Evolutionary conservation across 2,113 vertebrate genomes (phyloP).

Genomic region (Myotis davidii): DNA sequence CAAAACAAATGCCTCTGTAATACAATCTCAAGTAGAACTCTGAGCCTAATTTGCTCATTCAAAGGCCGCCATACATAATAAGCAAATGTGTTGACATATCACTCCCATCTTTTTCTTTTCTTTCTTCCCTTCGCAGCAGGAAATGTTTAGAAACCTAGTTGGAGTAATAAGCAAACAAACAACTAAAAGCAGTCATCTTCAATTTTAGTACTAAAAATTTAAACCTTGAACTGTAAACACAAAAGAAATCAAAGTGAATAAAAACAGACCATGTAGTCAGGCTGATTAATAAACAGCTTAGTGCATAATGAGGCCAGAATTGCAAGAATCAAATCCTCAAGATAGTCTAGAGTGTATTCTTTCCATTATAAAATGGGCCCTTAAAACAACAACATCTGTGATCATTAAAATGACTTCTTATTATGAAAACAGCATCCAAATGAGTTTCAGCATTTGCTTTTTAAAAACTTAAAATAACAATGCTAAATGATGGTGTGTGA

Average conservation of each 20-base stretch:
- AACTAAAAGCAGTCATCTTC: constrained; percentile 58
- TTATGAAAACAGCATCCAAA: constrained; percentile 65
- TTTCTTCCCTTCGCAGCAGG: constrained; percentile 11
- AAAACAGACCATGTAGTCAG: constrained; percentile 66
- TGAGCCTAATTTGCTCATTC: background rate
- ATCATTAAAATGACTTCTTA: constrained; percentile 68
- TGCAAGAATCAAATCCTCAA: constrained; percentile 66
- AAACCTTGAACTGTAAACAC: constrained; percentile 74
- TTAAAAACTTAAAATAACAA: constrained; percentile 52
- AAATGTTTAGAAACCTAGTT: constrained; percentile 63
- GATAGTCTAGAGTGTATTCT: constrained; percentile 51
- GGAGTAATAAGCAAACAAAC: constrained; percentile 65
- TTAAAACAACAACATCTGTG: constrained; percentile 77
- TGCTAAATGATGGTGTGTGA: constrained; percentile 11
- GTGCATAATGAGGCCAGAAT: constrained; percentile 56
- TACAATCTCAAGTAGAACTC: background rate
- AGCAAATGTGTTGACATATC: constrained; percentile 50
- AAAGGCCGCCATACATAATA: background rate
- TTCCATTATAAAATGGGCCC: constrained; percentile 70
- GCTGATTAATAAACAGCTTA: constrained; percentile 73
- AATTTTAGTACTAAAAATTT: constrained; percentile 61
- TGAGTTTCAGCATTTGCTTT: constrained; percentile 59
- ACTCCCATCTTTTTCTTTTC: constrained; percentile 13
- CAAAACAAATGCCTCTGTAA: background rate
- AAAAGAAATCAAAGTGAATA: constrained; percentile 72